Percentiles rank a stretch among this genome's conserved stretches.
Evolutionary conservation across 2,888 invertebrate genomes (phyloP).

Genomic region (Malachius bipustulatus): DNA sequence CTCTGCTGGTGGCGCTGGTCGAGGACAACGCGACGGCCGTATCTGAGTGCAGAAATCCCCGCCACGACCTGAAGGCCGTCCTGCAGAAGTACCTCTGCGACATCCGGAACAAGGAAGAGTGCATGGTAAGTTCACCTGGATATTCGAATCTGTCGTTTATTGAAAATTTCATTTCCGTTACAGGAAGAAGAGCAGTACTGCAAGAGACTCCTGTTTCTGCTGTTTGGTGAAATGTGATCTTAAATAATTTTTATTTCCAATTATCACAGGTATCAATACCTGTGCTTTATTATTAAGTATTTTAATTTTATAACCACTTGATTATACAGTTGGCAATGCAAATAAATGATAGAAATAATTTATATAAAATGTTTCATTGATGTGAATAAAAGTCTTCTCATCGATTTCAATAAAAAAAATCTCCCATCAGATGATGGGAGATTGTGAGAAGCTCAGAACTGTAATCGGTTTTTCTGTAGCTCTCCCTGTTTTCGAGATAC

Average conservation of each 20-base stretch:
- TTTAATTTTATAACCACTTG: too few relatives aligned
- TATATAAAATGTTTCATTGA: too few relatives aligned
- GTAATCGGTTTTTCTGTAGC: too few relatives aligned
- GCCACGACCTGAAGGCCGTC: conserved; percentile 34
- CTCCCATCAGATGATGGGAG: too few relatives aligned
- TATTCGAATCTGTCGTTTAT: not conserved
- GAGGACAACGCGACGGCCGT: conserved; percentile 35
- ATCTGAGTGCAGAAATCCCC: conserved; percentile 36
- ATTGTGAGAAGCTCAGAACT: too few relatives aligned
- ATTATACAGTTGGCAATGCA: too few relatives aligned
- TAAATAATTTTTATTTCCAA: conserved; percentile 3
- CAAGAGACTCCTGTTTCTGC: conserved; percentile 10
- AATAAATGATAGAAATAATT: too few relatives aligned
- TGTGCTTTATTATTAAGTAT: too few relatives aligned
- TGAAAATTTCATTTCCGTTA: conserved; percentile 5
- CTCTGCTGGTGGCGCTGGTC: conserved; percentile 38
- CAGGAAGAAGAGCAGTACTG: conserved; percentile 13
- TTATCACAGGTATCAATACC: too few relatives aligned
- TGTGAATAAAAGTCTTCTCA: too few relatives aligned
- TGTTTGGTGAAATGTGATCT: conserved; percentile 10
- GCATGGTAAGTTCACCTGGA: conserved; percentile 25
- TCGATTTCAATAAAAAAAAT: too few relatives aligned
- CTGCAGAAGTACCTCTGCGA: conserved; percentile 33
- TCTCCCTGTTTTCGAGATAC: too few relatives aligned
- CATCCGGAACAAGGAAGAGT: conserved; percentile 37